Conservation (phyloP, 1,140 invertebrate species). For the Diachasmimorpha longicaudata region DNA sequence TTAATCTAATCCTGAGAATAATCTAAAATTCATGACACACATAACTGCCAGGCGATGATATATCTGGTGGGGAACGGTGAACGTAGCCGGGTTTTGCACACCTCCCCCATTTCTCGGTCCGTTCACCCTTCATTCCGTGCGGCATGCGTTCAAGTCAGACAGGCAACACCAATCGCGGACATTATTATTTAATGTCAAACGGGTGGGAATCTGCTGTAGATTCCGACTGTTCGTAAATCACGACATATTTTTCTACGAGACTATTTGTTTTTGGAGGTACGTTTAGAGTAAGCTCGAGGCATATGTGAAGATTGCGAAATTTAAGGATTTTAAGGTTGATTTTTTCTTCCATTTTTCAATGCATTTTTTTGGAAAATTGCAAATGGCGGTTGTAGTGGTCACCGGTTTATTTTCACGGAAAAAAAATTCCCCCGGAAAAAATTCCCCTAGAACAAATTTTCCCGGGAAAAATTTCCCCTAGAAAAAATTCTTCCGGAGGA, state of each 20-base stretch:
- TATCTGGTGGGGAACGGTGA: slow-evolving; percentile 51
- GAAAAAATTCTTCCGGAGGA: too few species aligned
- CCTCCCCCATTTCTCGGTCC: slow-evolving; percentile 3
- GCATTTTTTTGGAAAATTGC: too few species aligned
- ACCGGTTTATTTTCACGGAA: too few species aligned
- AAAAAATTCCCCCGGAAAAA: too few species aligned
- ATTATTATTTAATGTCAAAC: slow-evolving; percentile 31
- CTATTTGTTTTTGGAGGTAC: not conserved
- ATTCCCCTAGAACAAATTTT: too few species aligned
- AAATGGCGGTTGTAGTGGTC: too few species aligned
- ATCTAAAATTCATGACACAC: slow-evolving; percentile 62
- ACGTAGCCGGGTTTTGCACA: slow-evolving; percentile 16
- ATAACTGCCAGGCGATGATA: slow-evolving; percentile 62
- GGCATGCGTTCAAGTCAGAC: not conserved
- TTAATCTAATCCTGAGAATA: slow-evolving; percentile 60
- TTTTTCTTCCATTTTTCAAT: not conserved
- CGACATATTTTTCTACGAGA: not conserved
- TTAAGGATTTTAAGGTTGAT: too few species aligned
- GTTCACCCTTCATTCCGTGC: not conserved
- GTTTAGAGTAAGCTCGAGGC: too few species aligned
- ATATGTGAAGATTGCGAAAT: too few species aligned
- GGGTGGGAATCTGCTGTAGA: not conserved
- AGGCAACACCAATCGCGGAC: not conserved
- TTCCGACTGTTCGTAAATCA: slow-evolving; percentile 13
- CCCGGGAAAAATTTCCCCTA: too few species aligned